Evolutionary conservation across 1,140 invertebrate genomes (phyloP), one percentile per base, ranked within the genome.

Genomic region (Hesperophylax magnus): DNA sequence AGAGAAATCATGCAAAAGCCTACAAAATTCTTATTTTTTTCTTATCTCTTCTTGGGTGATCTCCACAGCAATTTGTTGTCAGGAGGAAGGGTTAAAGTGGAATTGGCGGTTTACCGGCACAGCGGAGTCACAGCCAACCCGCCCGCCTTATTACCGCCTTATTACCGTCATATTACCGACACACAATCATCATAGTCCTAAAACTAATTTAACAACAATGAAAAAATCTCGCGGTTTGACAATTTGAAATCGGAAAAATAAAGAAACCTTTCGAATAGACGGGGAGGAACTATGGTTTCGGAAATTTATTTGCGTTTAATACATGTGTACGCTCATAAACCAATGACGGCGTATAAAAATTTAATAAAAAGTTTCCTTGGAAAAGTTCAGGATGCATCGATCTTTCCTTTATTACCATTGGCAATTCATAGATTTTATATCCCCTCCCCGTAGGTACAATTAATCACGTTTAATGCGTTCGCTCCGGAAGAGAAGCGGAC

Each of bases 391-490:
- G 27, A 27, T 72, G 69, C 69, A 72, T 53, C 52, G 69, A 72
- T 27, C 47, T 72, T 72, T 76, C 22, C 60, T 76, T 76, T 76
- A 76, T 76, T 76, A 76, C 72, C 56, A 76, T 34, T 76, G 56
- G 72, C 53, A 60, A 76, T 76, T 58, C 72, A 60, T 76, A 76
- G 72, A 76, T 76, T 74, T 39, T 56, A 76, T 76, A 76, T 9
- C 72, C 72, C 18, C 69, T 14, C 20, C 54, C 47, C 1, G 72
- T 18, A 18, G 34, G 54, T 27, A 56, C 72, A 76, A 76, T 76
- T 76, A 76, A 76, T 76, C 72, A 76, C 72, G 72, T 76, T 76
- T 76, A 76, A 76, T 76, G 72, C 72, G 72, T 76, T 76, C 72
- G 56, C 72, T 39, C 27, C 72, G 47, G 63, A 78, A 72, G 65